Evolutionary conservation across 1,140 invertebrate species (phyloP).

Genomic region (Neodiprion lecontei): DNA sequence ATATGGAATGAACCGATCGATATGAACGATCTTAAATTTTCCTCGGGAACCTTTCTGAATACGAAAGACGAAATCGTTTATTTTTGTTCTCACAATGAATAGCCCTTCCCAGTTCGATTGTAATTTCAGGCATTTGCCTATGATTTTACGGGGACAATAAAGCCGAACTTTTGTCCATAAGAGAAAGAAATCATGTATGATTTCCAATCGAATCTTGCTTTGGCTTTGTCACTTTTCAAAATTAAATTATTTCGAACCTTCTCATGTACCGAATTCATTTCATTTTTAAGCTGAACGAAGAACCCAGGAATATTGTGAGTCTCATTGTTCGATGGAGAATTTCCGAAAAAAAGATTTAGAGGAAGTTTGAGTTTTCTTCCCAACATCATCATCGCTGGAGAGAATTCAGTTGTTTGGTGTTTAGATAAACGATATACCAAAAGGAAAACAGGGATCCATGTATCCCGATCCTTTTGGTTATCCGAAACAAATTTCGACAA

Average conservation of each 20-base stretch:
- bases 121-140: slow-evolving; percentile 23
- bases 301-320: neutral
- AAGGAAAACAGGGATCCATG: slow-evolving; percentile 23
- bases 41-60: slow-evolving; percentile 20
- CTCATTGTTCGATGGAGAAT: slow-evolving; percentile 7
- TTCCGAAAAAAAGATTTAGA: slow-evolving; percentile 10
- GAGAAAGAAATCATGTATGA: slow-evolving; percentile 18
- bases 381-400: slow-evolving; percentile 18
- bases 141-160: slow-evolving; percentile 21
- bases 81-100: slow-evolving; percentile 21
- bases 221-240: slow-evolving; percentile 17
- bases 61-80: slow-evolving; percentile 25
- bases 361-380: slow-evolving; percentile 17
- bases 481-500: slow-evolving; percentile 19
- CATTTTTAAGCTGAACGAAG: neutral
- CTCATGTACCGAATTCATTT: slow-evolving; percentile 6
- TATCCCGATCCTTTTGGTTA: slow-evolving; percentile 21
- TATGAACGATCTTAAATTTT: slow-evolving; percentile 24
- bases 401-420: slow-evolving; percentile 18
- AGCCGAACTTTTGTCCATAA: slow-evolving; percentile 24
- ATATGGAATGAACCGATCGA: slow-evolving; percentile 13
- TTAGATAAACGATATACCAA: slow-evolving; percentile 22
- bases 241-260: slow-evolving; percentile 1
- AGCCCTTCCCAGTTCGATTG: slow-evolving; percentile 22
- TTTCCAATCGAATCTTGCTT: slow-evolving; percentile 20